Base-by-base conservation (phyloP, 2,113 vertebrate genomes). In the Lagenorhynchus albirostris region DNA sequence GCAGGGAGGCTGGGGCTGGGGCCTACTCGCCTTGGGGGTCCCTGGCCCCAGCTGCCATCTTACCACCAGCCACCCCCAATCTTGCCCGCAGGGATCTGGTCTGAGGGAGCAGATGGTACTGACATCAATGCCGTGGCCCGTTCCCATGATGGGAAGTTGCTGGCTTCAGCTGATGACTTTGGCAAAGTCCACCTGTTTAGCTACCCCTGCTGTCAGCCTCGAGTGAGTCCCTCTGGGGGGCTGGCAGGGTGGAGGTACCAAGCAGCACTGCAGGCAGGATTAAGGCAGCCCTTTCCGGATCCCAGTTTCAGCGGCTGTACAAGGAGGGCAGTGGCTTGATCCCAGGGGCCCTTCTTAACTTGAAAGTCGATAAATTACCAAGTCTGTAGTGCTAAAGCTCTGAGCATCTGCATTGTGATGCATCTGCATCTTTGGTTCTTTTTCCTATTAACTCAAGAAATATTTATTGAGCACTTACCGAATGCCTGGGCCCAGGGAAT, bases 101-200 rank as follows among this genome's bases (percentile, higher is more conserved):
- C 99, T 0, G 99, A 99, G 23, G 99, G 99, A 2, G 99, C 99
- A 0, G 99, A 99, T 21, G 99, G 99, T 21, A 99, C 99, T 0
- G 99, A 99, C 96, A 99, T 99, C 96, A 99, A 99, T 13, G 99
- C 99, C 0, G 99, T 99, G 96, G 99, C 99, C 96, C 98, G 99
- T 95, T 99, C 99, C 96, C 99, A 99, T 53, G 98, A 99, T 20
- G 85, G 98, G 20, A 98, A 99, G 87, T 98, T 99, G 94, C 98
- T 99, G 98, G 99, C 98, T 44, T 99, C 99, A 0, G 99, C 99
- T 1, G 99, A 99, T 50, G 99, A 99, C 98, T 99, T 99, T 83
- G 99, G 99, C 98, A 99, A 99, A 99, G 99, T 99, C 94, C 99
- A 99, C 98, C 98, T 99, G 98, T 99, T 99, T 89, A 98, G 98